phyloP scores from a whole-genome alignment of 2,888 invertebrate genomes.

The Spilosoma lubricipeda region DNA sequence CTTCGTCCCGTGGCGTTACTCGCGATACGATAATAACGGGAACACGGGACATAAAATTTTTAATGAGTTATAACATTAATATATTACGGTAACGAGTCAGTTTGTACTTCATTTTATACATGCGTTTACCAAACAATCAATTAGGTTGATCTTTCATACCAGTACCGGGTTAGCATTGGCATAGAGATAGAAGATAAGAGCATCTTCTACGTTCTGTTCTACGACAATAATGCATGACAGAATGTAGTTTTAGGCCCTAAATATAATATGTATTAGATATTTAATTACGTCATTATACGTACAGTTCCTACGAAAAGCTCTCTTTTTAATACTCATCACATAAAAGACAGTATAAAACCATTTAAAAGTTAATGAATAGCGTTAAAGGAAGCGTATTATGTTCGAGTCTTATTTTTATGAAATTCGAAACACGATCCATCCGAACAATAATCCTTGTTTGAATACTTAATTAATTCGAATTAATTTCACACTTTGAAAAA shows the following conservation, averaged over 20 bases:
- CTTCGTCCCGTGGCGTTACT: no score
- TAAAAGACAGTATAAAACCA: constrained; percentile 53
- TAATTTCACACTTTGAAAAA: constrained; percentile 70
- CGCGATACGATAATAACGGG: no score
- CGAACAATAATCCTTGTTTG: constrained; percentile 80
- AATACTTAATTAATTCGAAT: constrained; percentile 80
- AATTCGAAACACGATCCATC: constrained; percentile 68
- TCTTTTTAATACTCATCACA: background rate
- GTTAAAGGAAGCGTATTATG: constrained; percentile 65
- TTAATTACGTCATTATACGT: background rate
- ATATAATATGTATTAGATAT: background rate
- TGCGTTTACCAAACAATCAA: no score
- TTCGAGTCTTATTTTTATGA: constrained; percentile 68
- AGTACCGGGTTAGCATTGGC: no score
- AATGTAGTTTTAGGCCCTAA: background rate
- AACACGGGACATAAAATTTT: no score
- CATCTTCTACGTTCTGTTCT: no score
- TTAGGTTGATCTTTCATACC: no score
- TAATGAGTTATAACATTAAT: background rate
- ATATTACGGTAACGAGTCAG: background rate
- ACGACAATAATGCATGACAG: no score
- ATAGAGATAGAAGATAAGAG: no score
- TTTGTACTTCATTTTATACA: no score
- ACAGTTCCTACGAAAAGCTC: background rate
- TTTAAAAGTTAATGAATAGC: constrained; percentile 55